Base-by-base conservation (phyloP, 2,888 invertebrate species). In the Torymus tubicola region DNA sequence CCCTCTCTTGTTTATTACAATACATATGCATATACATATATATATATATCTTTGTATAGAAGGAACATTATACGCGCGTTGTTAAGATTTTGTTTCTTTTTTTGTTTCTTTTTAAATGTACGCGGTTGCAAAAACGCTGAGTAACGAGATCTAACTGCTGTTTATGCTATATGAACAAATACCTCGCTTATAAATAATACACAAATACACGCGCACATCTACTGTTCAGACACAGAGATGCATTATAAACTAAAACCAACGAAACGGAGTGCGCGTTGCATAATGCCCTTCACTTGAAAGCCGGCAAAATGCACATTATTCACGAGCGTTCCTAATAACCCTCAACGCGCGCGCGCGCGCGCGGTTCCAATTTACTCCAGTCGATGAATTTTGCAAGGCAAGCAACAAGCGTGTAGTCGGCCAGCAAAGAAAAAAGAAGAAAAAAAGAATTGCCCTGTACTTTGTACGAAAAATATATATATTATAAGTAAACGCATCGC, bases 271-370 rank as follows among this genome's bases (percentile, higher is more conserved):
- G 31, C 31, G 31, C n/a, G n/a, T 42, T 58, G 18, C 60, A 60
- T 70, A 60, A 31, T 70, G 58, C 10, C 21, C 61, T 71, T n/a
- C 21, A 61, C 61, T 61, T 61, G 14, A 53, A 58, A 71, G 18
- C 21, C 21, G n/a, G 42, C 31, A 63, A 21, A 72, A 55, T 24
- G 55, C 18, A 18, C 50, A 42, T 65, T 57, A 64, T 57, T 65
- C 14, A 50, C 13, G 18, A 63, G 31, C 31, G 31, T 5, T 1
- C 42, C 10, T 5, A 57, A 14, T 16, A 65, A 65, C 58, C 12
- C 57, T 42, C 64, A 16, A 5, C 64, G 57, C 14, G 24, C 57
- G 21, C n/a, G n/a, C n/a, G n/a, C n/a, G n/a, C n/a, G n/a, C n/a
- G n/a, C n/a, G n/a, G 11, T 53, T 2, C 50, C n/a, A 61, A 71